Evolutionary conservation across 2,888 invertebrate genomes (phyloP).

Genomic region (Xiphydria camelus): DNA sequence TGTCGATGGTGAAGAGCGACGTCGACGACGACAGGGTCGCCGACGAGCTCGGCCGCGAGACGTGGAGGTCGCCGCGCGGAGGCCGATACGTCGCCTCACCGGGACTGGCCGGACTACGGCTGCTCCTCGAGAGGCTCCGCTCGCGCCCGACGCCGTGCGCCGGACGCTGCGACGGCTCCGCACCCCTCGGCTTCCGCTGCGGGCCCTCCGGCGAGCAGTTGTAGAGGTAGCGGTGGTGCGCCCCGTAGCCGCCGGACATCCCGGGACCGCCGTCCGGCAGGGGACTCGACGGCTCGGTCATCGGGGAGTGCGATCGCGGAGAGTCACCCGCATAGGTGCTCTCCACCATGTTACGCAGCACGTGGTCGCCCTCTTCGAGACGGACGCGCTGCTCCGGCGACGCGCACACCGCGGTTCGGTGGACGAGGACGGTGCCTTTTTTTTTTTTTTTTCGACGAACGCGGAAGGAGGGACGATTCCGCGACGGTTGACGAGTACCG

Average conservation of each 20-base stretch:
- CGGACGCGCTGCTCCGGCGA: too few species aligned
- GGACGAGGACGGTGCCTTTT: too few species aligned
- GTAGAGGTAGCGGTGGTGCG: slow-evolving; percentile 41
- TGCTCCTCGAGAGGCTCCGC: slow-evolving; percentile 31
- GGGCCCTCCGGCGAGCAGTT: slow-evolving; percentile 42
- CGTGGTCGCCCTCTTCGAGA: not conserved
- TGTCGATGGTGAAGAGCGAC: slow-evolving; percentile 83
- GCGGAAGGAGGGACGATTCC: too few species aligned
- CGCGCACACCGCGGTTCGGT: too few species aligned
- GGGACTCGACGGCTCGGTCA: slow-evolving; percentile 52
- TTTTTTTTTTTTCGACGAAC: too few species aligned
- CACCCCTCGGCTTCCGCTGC: slow-evolving; percentile 33
- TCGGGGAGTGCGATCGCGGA: slow-evolving; percentile 52
- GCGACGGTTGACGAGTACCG: too few species aligned
- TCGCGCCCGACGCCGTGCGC: slow-evolving; percentile 27
- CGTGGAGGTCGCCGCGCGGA: too few species aligned
- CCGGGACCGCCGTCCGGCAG: slow-evolving; percentile 42
- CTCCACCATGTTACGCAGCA: slow-evolving; percentile 48
- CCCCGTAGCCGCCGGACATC: slow-evolving; percentile 40
- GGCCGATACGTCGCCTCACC: slow-evolving; percentile 35
- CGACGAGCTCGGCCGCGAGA: slow-evolving; percentile 51
- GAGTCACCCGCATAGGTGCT: slow-evolving; percentile 52
- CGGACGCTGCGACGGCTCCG: slow-evolving; percentile 16
- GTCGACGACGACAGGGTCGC: slow-evolving; percentile 62
- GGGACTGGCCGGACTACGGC: slow-evolving; percentile 31